Evolutionary conservation across 2,797 vertebrate genomes (phyloP).

Genomic region (Chelmon rostratus): DNA sequence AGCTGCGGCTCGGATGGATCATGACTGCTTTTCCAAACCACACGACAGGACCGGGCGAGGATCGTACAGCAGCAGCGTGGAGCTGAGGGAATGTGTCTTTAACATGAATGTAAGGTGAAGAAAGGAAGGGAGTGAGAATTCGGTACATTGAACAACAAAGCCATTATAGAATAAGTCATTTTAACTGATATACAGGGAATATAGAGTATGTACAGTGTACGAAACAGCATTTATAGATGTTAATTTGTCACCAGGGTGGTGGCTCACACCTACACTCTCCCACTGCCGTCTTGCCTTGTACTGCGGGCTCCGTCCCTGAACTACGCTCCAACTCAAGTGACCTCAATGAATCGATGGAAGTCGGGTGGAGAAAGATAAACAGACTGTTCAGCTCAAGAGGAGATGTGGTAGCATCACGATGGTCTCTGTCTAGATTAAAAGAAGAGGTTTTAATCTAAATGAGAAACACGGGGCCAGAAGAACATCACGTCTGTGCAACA

Average conservation of each 20-base stretch:
- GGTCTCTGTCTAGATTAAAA: slow-evolving; percentile 18
- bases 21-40: slow-evolving; percentile 59
- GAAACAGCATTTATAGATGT: slow-evolving; percentile 31
- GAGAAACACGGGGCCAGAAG: background rate
- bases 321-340: slow-evolving; percentile 58
- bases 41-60: slow-evolving; percentile 50
- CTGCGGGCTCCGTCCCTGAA: slow-evolving; percentile 47
- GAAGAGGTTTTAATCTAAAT: slow-evolving; percentile 12
- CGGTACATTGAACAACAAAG: slow-evolving; percentile 37
- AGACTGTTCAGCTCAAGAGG: slow-evolving; percentile 42
- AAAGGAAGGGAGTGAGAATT: slow-evolving; percentile 20
- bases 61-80: slow-evolving; percentile 22
- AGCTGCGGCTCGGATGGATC: slow-evolving; percentile 48
- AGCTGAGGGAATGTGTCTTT: slow-evolving; percentile 53
- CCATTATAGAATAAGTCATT: slow-evolving; percentile 36
- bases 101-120: slow-evolving; percentile 68
- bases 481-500: slow-evolving; percentile 12
- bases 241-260: slow-evolving; percentile 15
- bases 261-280: slow-evolving; percentile 24
- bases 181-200: slow-evolving; percentile 35
- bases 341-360: slow-evolving; percentile 54
- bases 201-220: slow-evolving; percentile 39
- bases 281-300: slow-evolving; percentile 64
- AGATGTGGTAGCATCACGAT: slow-evolving; percentile 28
- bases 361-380: slow-evolving; percentile 13